phyloP scores from a whole-genome alignment of 1,140 invertebrate genomes.

The Oncopodura yosiiana region DNA sequence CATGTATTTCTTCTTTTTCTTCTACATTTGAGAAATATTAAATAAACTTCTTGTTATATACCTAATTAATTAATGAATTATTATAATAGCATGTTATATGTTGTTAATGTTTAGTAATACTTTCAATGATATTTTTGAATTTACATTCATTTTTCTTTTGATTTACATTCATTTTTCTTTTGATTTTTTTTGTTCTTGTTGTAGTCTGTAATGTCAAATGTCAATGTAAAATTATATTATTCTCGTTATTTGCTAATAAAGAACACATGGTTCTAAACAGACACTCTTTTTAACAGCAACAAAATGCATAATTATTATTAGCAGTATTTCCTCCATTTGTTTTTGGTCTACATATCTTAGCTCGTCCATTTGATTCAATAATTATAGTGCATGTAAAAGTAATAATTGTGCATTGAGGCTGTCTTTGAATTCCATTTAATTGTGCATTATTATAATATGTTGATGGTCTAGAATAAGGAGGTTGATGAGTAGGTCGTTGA shows the following conservation, averaged over 20 bases:
- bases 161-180: no score
- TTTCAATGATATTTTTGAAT: no score
- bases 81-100: no score
- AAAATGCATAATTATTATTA: conserved; percentile 1
- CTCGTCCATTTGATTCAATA: conserved; percentile 20
- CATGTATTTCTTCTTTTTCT: not conserved
- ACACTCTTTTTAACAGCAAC: conserved; percentile 2
- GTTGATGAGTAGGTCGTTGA: no score
- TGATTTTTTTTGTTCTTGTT: no score
- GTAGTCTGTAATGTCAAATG: no score
- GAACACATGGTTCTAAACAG: no score
- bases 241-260: no score
- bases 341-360: conserved; percentile 22
- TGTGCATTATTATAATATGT: not conserved
- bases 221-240: no score
- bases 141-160: no score
- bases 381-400: conserved; percentile 21
- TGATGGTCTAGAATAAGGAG: not conserved
- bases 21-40: not conserved
- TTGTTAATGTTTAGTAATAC: no score
- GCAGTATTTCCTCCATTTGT: not conserved
- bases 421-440: not conserved
- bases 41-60: not conserved
- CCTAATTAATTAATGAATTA: no score
- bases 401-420: not conserved